Evolutionary conservation across 1,140 invertebrate genomes (phyloP).

Genomic region (Atta texana): DNA sequence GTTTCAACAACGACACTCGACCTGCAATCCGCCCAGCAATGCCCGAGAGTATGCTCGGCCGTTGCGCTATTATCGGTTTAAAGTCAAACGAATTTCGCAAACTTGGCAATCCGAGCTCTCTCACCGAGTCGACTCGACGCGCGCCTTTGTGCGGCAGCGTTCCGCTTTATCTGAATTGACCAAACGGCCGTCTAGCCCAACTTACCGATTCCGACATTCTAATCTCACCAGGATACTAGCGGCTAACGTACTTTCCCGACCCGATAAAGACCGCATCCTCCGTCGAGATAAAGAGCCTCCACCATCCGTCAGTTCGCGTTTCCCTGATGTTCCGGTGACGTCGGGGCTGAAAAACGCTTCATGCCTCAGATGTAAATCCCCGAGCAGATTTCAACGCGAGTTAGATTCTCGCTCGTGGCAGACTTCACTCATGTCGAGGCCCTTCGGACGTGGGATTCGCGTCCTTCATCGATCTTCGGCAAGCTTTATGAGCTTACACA

Average conservation of each 20-base stretch:
- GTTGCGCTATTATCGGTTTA: slow-evolving; percentile 66
- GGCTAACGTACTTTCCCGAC: slow-evolving; percentile 73
- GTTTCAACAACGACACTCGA: slow-evolving; percentile 47
- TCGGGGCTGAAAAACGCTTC: slow-evolving; percentile 67
- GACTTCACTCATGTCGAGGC: slow-evolving; percentile 23
- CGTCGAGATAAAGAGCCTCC: slow-evolving; percentile 72
- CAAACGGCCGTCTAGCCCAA: slow-evolving; percentile 71
- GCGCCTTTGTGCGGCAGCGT: slow-evolving; percentile 63
- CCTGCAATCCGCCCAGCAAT: slow-evolving; percentile 11
- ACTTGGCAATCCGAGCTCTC: slow-evolving; percentile 64
- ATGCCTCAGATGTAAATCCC: slow-evolving; percentile 67
- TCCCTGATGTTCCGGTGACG: slow-evolving; percentile 36
- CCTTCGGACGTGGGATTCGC: slow-evolving; percentile 67
- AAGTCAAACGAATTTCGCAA: slow-evolving; percentile 71
- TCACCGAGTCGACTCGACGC: slow-evolving; percentile 7
- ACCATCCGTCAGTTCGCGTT: slow-evolving; percentile 69
- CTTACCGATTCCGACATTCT: slow-evolving; percentile 75
- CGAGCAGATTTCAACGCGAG: slow-evolving; percentile 65
- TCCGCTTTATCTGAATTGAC: slow-evolving; percentile 73
- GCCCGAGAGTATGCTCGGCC: slow-evolving; percentile 14
- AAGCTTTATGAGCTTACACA: slow-evolving; percentile 66
- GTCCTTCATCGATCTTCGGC: slow-evolving; percentile 70
- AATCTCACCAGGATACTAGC: slow-evolving; percentile 72
- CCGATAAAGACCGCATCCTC: slow-evolving; percentile 75
- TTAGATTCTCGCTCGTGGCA: slow-evolving; percentile 16